Evolutionary conservation across 2,888 invertebrate species (phyloP), one percentile per base, ranked within the genome.

Genomic region (Dryobotodes eremita): DNA sequence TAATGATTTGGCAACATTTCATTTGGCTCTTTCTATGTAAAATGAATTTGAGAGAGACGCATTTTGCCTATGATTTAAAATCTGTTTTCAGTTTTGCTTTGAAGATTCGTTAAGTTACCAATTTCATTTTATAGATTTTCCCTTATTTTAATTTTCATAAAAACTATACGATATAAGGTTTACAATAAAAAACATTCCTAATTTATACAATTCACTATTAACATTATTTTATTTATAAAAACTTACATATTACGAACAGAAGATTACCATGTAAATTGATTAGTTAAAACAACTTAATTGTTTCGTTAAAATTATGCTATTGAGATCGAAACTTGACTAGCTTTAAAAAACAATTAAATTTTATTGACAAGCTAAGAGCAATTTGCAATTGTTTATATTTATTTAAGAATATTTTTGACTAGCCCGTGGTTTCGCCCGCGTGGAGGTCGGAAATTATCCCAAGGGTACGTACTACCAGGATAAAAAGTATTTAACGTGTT

Each of bases 171-270:
- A 59, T 75, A n/a, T 13, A 74, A 76, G 42, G 66, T 70, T 72
- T 76, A 77, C 61, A 72, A 53, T 79, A 57, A 76, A n/a, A 88
- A 77, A 74, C 36, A 50, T 65, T 53, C 42, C 72, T 88, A 75
- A 62, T 78, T 69, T 77, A 75, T 78, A 81, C 26, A 84, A 36
- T 73, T 75, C 8, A 48, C 73, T 71, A 77, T 75, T 48, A 76
- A 77, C 26, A 68, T 86, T 86, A 78, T 59, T 46, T 79, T 84
- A 77, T 75, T 71, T 76, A 87, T 82, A 87, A 80, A 87, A 85
- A 82, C 77, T 85, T 82, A 85, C 72, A 59, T 17, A 23, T 31
- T 48, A 85, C 2, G 13, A 85, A 81, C 55, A 61, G 13, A 87
- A 64, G 7, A 48, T 26, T 66, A 42, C 23, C 55, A 55, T 48